A percentile compares a stretch with the other conserved stretches of the same genome.
phyloP scores from a whole-genome alignment of 1,140 invertebrate genomes.

The roundworm (Caenorhabditis elegans) region WBcel235 BX284602.5:2466501-2467000 shows the following conservation, averaged over 20 bases:
- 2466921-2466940: conserved; percentile 82
- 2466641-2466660: too few species aligned
- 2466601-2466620: too few species aligned
- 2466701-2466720: too few species aligned
- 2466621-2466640: too few species aligned
- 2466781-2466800: conserved; percentile 38
- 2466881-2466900: conserved; percentile 82
- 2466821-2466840: conserved; percentile 42
- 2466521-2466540: too few species aligned
- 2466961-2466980: conserved; percentile 79
- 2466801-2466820: conserved; percentile 43
- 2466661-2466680: too few species aligned
- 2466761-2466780: conserved; percentile 29
- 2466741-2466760: background rate
- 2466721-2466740: too few species aligned
- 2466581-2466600: too few species aligned
- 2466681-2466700: too few species aligned
- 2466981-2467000: conserved; percentile 88
- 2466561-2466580: too few species aligned
- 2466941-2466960: conserved; percentile 83
- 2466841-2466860: background rate
- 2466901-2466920: conserved; percentile 93
- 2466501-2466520: too few species aligned
- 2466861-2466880: conserved; percentile 70
- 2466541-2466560: too few species aligned